A percentile compares a stretch with the other conserved stretches of the same genome.
phyloP scores from a whole-genome alignment of 2,888 invertebrate genomes.

The Watsonalla binaria region DNA sequence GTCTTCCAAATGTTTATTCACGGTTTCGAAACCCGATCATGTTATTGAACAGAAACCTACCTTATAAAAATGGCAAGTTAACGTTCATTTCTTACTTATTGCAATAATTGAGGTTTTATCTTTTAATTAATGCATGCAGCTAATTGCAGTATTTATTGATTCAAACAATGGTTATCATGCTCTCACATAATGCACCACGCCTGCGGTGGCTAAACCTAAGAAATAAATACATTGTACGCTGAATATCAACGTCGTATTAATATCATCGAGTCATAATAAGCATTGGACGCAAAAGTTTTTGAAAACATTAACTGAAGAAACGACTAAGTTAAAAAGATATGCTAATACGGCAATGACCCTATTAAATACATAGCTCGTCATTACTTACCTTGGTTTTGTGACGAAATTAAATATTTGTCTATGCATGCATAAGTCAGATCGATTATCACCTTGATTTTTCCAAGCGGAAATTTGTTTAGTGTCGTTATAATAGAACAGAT shows the following conservation, averaged over 20 bases:
- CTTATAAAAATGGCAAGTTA: no score
- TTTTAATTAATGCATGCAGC: neutral
- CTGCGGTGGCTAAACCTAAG: neutral
- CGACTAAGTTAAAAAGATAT: neutral
- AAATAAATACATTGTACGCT: neutral
- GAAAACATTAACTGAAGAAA: neutral
- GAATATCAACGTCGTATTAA: neutral
- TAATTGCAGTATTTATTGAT: neutral
- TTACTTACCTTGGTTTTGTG: constrained; percentile 19
- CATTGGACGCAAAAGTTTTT: constrained; percentile 1
- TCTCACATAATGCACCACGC: neutral
- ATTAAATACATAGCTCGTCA: constrained; percentile 20
- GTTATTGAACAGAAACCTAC: no score
- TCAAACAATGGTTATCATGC: neutral
- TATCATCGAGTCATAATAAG: neutral
- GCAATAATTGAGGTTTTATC: neutral
- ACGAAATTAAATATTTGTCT: constrained; percentile 20
- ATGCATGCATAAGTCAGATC: neutral
- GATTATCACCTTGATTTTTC: neutral
- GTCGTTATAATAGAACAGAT: no score
- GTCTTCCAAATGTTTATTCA: no score
- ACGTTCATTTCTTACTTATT: no score
- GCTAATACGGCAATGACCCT: constrained; percentile 25
- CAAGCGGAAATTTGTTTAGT: no score
- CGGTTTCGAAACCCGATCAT: no score